Evolutionary conservation across 2,888 invertebrate species (phyloP).

Genomic region (Meghimatium bilineatum): DNA sequence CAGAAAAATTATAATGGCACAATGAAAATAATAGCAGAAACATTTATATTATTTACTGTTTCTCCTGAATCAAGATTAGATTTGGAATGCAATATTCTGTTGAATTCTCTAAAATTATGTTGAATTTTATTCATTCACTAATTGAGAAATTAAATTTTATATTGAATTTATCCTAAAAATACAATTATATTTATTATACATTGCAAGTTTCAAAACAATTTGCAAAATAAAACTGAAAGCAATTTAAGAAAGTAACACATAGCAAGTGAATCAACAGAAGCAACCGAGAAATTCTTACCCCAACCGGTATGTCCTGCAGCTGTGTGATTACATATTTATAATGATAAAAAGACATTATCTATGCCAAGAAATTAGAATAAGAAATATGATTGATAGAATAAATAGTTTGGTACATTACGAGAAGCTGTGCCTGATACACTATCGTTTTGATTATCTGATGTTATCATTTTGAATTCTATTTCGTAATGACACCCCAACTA

Average conservation of each 20-base stretch:
- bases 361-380: no score
- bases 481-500: no score
- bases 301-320: constrained; percentile 66
- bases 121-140: not conserved
- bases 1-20: no score
- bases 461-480: no score
- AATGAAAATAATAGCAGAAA: no score
- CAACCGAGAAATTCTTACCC: constrained; percentile 63
- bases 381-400: no score
- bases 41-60: no score
- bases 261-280: constrained; percentile 13
- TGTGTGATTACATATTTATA: constrained; percentile 48
- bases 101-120: not conserved
- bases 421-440: no score
- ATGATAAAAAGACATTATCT: constrained; percentile 19
- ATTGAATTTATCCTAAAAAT: not conserved
- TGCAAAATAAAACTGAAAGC: not conserved
- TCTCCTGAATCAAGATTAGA: no score
- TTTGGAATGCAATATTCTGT: no score
- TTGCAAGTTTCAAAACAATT: not conserved
- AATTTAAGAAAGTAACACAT: not conserved
- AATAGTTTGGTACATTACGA: no score
- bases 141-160: not conserved
- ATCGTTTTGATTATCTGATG: no score
- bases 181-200: not conserved